Evolutionary conservation across 2,113 vertebrate genomes (phyloP), one percentile per base, ranked within the genome.

Genomic region (Phocoena sinus): DNA sequence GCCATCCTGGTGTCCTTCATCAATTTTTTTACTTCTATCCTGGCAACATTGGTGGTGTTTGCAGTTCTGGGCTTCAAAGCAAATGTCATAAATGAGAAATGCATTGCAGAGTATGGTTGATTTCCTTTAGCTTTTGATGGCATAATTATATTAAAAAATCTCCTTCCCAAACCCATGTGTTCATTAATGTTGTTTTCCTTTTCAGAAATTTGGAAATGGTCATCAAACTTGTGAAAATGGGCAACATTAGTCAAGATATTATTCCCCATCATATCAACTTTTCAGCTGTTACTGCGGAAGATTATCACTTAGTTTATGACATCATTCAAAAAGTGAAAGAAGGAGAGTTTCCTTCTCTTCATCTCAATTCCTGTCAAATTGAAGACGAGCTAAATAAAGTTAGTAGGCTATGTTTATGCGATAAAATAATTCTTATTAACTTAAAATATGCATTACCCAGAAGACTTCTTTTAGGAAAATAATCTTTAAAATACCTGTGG

Each of bases 51-150:
- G 98, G 99, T 99, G 98, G 99, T 99, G 98, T 99, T 99, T 97
- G 99, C 99, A 20, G 99, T 99, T 97, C 98, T 99, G 96, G 99
- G 99, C 97, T 99, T 99, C 98, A 99, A 99, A 98, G 99, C 99
- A 96, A 99, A 99, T 98, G 99, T 99, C 97, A 98, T 99, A 99
- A 99, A 98, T 98, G 98, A 98, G 98, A 99, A 99, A 98, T 99
- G 99, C 98, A 98, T 99, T 93, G 97, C 94, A 93, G 97, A 99
- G 99, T 99, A 99, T 97, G 99, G 97, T 97, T 92, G 36, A 79
- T 97, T 98, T 98, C 0, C 79, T 97, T 96, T 96, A 93, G 89
- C 83, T 95, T 97, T 96, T 97, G 53, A 97, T 41, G 25, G 47
- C 73, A 95, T 94, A 86, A 97, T 98, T 98, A 10, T 0, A 33